Base-by-base conservation (phyloP, 1,140 invertebrate species). In the Andricus grossulariae region DNA sequence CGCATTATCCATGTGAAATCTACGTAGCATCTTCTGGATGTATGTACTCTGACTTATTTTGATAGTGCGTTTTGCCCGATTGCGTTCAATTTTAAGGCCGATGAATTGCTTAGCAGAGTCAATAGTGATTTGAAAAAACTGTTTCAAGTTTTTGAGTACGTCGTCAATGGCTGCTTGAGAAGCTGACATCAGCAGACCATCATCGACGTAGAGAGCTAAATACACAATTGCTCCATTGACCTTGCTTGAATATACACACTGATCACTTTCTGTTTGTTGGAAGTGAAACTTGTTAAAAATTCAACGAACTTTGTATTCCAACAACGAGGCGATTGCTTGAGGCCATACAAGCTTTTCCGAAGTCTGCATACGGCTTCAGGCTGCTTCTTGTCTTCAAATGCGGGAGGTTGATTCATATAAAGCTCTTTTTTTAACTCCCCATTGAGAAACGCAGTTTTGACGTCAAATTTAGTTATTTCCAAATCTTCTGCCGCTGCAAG, bases 301-400 rank as follows among this genome's bases (percentile, higher is more conserved):
- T n/a, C 49, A 15, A 72, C 76, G 80, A 83, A 82, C 72, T 75
- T 82, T 19, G 85, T 77, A 78, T 91, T 88, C 90, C 90, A 92
- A 8, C 79, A 82, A 52, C 85, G 74, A 19, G 89, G 86, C 16
- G 88, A 83, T 75, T 92, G 90, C 75, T 91, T 90, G 5, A 92
- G 76, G 5, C 88, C 90, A 82, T 92, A 92, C 6, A 92, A 49
- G 16, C 85, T 85, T 80, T 88, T 89, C 25, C 82, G 83, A n/a
- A 91, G 60, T 50, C 72, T 82, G 15, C 76, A 86, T 57, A 85
- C 82, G 80, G 72, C 77, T 52, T 60, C 50, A 51, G 52, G 72
- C 50, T 71, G 45, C 19, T 74, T 18, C 16, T 75, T 71, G 73
- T 83, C 77, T 50, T 83, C 75, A 72, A 86, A 89, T 13, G 87